Evolutionary conservation across 1,140 invertebrate species (phyloP), one percentile per base, ranked within the genome.

Genomic region (Pectinophora gossypiella): DNA sequence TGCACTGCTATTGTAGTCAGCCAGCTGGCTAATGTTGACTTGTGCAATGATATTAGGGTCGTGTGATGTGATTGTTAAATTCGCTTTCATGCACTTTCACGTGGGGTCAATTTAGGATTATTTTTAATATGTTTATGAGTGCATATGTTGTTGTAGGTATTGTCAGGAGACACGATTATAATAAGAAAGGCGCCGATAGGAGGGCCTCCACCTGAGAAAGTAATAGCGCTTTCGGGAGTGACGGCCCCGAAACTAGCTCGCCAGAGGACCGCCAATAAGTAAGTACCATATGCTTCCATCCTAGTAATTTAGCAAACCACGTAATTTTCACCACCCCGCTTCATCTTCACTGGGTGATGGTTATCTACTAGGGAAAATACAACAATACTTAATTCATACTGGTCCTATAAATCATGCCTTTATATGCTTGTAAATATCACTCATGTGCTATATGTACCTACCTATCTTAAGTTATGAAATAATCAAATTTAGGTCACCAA

Each of bases 191-290:
- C 91, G 55, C 93, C 94, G 2, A 92, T 93, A 71, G 95, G 95
- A 27, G 92, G 91, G 6, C 96, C 96, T 19, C 97, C 98, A 52
- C 94, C 94, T 47, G 98, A 99, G 84, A 94, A 94, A 82, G 94
- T 95, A 59, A 91, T 99, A 21, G 94, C 93, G 66, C 92, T 99
- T 36, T 96, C 96, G 20, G 95, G 96, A 76, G 93, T 99, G 44
- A 92, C 91, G 61, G 98, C 98, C 48, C 98, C 98, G 1, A 96
- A 97, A 89, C 89, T 99, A 48, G 97, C 94, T 5, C 91, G 97
- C 32, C 91, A 85, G 55, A 73, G 91, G 43, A 92, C 93, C 19
- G 91, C 90, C 57, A 90, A 90, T 32, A 91, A 88, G 91, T 92
- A 87, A 89, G 81, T 87, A 44, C 43, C 12, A 27, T 52, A 48